These are phyloP conservation scores for Alauda arvensis DNA, from an alignment of 2,797 vertebrate genomes.

Conservation along the genomic window DNA sequence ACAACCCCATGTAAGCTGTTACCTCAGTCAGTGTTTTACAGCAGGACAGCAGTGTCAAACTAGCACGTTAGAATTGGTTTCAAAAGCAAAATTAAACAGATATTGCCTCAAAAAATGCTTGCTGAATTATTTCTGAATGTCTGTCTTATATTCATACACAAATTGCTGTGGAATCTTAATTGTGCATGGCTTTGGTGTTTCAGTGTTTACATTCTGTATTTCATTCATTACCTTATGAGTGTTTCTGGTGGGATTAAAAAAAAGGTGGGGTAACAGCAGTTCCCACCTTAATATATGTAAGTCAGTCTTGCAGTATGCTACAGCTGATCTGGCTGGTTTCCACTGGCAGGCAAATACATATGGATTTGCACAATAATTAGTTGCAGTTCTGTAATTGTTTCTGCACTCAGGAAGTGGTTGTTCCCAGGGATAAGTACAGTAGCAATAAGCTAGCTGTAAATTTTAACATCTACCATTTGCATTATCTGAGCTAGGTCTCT, in stretches of 20 bases:
- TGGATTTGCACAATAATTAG: not conserved
- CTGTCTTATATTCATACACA: not conserved
- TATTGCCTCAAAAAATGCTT: not conserved
- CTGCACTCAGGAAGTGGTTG: not conserved
- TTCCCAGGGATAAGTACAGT: not conserved
- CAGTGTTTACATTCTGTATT: not conserved
- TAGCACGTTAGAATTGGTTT: not conserved
- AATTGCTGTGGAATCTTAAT: not conserved
- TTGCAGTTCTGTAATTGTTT: not conserved
- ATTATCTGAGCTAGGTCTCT: not conserved
- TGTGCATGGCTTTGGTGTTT: not conserved
- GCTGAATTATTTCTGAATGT: not conserved
- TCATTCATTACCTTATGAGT: not conserved
- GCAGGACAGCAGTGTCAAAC: not conserved
- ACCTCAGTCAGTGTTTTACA: not conserved
- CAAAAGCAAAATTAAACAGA: not conserved
- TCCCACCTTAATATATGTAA: not conserved
- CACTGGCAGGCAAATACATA: not conserved
- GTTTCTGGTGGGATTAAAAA: not conserved
- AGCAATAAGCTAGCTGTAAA: not conserved
- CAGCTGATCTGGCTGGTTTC: not conserved
- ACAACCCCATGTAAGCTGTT: not conserved
- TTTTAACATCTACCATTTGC: not conserved
- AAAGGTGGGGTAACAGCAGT: not conserved
- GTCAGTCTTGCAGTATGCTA: not conserved